Base-by-base conservation (phyloP, 2,888 invertebrate species). In the Liopterus haemorrhoidalis region DNA sequence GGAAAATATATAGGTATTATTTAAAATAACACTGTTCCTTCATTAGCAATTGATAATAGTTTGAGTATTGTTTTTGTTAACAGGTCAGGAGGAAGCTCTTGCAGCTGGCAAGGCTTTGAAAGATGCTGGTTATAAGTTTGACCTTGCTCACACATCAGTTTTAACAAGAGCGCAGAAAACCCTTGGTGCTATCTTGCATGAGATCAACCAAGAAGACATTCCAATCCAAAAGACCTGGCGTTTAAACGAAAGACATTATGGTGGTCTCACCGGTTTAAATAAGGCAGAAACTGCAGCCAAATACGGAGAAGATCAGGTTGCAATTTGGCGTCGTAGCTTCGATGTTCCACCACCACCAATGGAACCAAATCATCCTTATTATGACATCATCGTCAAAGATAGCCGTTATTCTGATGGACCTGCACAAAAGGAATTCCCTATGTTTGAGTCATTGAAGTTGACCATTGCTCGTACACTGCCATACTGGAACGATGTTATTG, bases 261-360 rank as follows among this genome's bases (percentile, higher is more conserved):
- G 80, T 28, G 78, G 76, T n/a, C 66, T 81, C 1, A 81, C 79
- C 16, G 81, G 80, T 9, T 68, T 81, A 55, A 78, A 80, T 55
- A 80, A 81, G 59, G 75, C 79, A 1, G 79, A 80, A 65, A 80
- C 80, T 6, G 79, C 79, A 18, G 74, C 73, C 3, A 80, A 79
- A 54, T 80, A 79, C 57, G 81, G 81, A 3, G 79, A 80, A 56
- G 75, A 72, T 27, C 79, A 81, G 65, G 78, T 91, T 5, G 85
- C 88, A 69, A 84, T 85, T 57, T 92, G 92, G 92, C 78, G 91
- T 51, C 78, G 91, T 47, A 88, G 88, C 57, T 91, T 86, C 55
- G 89, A 91, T 60, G 77, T 82, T 5, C 82, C 87, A 2, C 92
- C 92, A 28, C 91, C 91, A 44, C 71, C 86, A 0, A 91, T 92